Conservation (phyloP, 2,888 invertebrate genomes). For the Pocota personata region DNA sequence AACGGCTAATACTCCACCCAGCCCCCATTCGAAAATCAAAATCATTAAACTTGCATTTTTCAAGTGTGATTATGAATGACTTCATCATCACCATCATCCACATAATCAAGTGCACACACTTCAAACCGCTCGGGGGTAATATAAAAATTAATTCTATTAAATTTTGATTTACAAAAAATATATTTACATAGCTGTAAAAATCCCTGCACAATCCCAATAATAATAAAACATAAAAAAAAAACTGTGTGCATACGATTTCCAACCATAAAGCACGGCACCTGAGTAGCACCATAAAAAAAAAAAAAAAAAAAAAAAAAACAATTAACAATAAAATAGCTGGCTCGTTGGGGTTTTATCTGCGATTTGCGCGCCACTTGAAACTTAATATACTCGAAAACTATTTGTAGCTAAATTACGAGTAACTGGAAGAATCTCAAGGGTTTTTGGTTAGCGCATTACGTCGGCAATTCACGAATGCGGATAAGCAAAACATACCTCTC, state of each 20-base stretch:
- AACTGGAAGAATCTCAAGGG: slow-evolving; percentile 38
- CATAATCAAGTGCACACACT: slow-evolving; percentile 14
- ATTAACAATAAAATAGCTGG: slow-evolving; percentile 34
- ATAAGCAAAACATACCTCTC: slow-evolving; percentile 22
- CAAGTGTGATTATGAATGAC: slow-evolving; percentile 51
- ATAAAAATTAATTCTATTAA: slow-evolving; percentile 44
- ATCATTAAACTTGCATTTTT: slow-evolving; percentile 17
- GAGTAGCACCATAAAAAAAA: slow-evolving; percentile 11
- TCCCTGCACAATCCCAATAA: background rate
- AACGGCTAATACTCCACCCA: background rate
- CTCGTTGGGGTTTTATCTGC: slow-evolving; percentile 52
- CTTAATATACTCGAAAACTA: slow-evolving; percentile 57
- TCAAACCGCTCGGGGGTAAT: background rate
- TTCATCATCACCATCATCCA: slow-evolving; percentile 34
- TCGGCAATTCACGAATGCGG: slow-evolving; percentile 1
- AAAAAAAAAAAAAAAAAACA: slow-evolving; percentile 12
- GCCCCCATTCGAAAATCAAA: background rate
- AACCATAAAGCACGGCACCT: slow-evolving; percentile 9
- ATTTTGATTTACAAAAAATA: slow-evolving; percentile 42
- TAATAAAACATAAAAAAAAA: slow-evolving; percentile 3
- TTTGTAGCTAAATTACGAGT: slow-evolving; percentile 25
- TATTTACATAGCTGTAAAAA: slow-evolving; percentile 46
- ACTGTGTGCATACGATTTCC: background rate
- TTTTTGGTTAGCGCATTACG: background rate
- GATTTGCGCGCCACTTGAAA: slow-evolving; percentile 58